Conservation (phyloP, 2,113 vertebrate genomes). For the Macrotus californicus region DNA sequence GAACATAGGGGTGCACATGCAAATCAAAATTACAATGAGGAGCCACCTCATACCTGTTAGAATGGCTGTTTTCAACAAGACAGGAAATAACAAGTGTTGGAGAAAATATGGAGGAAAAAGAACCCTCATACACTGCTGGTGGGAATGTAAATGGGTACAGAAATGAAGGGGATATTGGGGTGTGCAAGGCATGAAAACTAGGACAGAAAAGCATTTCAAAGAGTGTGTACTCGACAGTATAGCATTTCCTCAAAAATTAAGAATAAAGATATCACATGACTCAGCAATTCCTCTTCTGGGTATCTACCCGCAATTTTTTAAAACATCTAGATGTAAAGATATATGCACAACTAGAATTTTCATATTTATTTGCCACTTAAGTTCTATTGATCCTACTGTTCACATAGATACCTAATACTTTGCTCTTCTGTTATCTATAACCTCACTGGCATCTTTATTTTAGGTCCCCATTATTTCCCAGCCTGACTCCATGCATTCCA, state of each 20-base stretch:
- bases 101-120: background rate
- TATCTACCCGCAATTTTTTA: background rate
- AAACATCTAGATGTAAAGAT: background rate
- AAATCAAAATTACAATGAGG: background rate
- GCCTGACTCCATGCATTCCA: background rate
- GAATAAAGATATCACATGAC: background rate
- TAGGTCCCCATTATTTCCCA: background rate
- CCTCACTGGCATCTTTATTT: background rate
- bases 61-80: background rate
- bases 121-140: background rate
- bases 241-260: background rate
- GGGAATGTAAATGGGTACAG: background rate
- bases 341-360: background rate
- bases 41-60: background rate
- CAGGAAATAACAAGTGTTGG: background rate
- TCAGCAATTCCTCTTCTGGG: background rate
- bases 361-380: background rate
- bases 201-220: background rate
- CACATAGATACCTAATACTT: background rate
- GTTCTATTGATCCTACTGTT: background rate
- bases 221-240: background rate
- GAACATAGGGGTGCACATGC: background rate
- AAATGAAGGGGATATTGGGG: background rate
- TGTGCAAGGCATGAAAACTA: background rate
- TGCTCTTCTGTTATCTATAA: background rate